A percentile compares a stretch with the other conserved stretches of the same genome.
Evolutionary conservation across 2,888 invertebrate species (phyloP).

Genomic region (Zhengitettix transpicula): DNA sequence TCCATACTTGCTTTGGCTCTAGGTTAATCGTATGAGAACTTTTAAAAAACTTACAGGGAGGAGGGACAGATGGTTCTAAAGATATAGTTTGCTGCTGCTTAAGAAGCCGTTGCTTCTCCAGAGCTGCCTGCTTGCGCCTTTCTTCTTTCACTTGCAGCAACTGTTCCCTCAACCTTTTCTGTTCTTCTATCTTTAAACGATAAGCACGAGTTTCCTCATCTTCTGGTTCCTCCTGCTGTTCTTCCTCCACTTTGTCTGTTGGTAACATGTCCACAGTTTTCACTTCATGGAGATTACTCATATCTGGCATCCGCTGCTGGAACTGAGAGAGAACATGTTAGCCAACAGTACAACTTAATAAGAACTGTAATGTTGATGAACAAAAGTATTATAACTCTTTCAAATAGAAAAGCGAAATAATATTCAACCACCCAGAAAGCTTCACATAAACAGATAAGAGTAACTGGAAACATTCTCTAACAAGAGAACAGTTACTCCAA

Average conservation of each 20-base stretch:
- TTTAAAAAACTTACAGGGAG: too few relatives aligned
- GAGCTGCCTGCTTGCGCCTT: conserved; percentile 25
- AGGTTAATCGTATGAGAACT: too few relatives aligned
- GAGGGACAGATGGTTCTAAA: too few relatives aligned
- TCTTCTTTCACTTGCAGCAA: conserved; percentile 29
- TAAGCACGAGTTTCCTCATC: conserved; percentile 29
- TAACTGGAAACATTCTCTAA: too few relatives aligned
- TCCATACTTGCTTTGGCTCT: too few relatives aligned
- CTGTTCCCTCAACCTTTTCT: conserved; percentile 28
- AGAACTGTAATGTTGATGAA: too few relatives aligned
- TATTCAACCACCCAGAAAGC: too few relatives aligned
- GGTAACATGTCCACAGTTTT: conserved; percentile 18
- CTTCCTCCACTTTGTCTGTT: neutral
- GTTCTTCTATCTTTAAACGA: conserved; percentile 29
- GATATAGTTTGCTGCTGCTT: neutral
- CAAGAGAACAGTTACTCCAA: too few relatives aligned
- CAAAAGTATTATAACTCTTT: too few relatives aligned
- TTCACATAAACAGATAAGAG: too few relatives aligned
- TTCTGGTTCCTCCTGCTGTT: conserved; percentile 14
- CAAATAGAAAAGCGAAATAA: too few relatives aligned
- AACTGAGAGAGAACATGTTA: neutral
- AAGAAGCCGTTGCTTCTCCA: conserved; percentile 19
- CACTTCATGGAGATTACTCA: conserved; percentile 21
- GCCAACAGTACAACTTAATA: neutral
- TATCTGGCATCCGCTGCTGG: conserved; percentile 9